These are phyloP conservation scores for silkworm (Bombyx mori) DNA, from an alignment of 1,140 invertebrate species.

Conservation along the genomic window ASM3026992v2 NC_085112.1:16427501-16428000, in stretches of 20 bases:
- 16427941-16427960: too few species aligned
- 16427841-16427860: conserved; percentile 9
- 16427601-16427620: too few species aligned
- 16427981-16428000: too few species aligned
- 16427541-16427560: too few species aligned
- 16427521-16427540: too few species aligned
- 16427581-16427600: too few species aligned
- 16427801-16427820: conserved; percentile 5
- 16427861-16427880: conserved; percentile 7
- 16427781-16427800: background rate
- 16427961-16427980: too few species aligned
- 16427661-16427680: conserved; percentile 1
- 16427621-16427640: conserved; percentile 3
- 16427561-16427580: too few species aligned
- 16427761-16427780: background rate
- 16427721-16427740: conserved; percentile 9
- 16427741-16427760: conserved; percentile 11
- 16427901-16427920: conserved; percentile 9
- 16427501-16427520: too few species aligned
- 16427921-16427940: background rate
- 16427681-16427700: conserved; percentile 13
- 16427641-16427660: conserved; percentile 1
- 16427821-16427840: conserved; percentile 9
- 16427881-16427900: conserved; percentile 9
- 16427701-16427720: conserved; percentile 9